Percentiles rank a stretch among this genome's conserved stretches.
These are phyloP conservation scores for Drosophila chauvacae DNA, from an alignment of 1,140 invertebrate species.

Conservation along the genomic window DNA sequence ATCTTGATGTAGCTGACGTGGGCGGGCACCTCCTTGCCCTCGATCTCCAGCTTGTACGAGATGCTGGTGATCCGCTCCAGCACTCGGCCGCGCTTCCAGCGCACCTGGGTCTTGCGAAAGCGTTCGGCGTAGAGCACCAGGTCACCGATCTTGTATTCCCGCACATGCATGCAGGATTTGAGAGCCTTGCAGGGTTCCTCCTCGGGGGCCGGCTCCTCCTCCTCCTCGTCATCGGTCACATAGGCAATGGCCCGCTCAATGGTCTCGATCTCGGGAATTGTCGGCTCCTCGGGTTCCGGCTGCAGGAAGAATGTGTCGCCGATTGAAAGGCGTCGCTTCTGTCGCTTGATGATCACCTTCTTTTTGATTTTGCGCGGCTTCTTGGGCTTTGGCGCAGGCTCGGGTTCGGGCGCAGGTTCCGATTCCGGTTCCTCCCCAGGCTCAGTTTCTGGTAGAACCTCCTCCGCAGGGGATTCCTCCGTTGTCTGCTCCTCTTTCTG, in stretches of 20 bases:
- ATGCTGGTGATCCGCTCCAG: constrained; percentile 80
- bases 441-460: background rate
- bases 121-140: constrained; percentile 77
- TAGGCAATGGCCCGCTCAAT: constrained; percentile 78
- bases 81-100: constrained; percentile 75
- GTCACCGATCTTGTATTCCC: constrained; percentile 77
- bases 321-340: constrained; percentile 74
- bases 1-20: constrained; percentile 82
- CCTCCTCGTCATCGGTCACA: constrained; percentile 65
- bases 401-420: constrained; percentile 16
- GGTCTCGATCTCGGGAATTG: constrained; percentile 69
- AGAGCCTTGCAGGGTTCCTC: constrained; percentile 47
- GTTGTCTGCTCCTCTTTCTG: background rate
- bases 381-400: constrained; percentile 53
- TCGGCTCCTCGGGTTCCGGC: constrained; percentile 63
- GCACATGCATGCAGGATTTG: constrained; percentile 74
- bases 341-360: constrained; percentile 80
- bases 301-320: constrained; percentile 74
- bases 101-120: constrained; percentile 77
- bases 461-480: background rate
- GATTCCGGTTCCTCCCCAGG: background rate
- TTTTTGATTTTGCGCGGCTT: constrained; percentile 77
- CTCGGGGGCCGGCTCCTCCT: constrained; percentile 9
- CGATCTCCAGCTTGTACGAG: constrained; percentile 78
- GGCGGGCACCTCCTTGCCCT: constrained; percentile 77